phyloP scores from a whole-genome alignment of 2,113 vertebrate species.

The Pedetes capensis region DNA sequence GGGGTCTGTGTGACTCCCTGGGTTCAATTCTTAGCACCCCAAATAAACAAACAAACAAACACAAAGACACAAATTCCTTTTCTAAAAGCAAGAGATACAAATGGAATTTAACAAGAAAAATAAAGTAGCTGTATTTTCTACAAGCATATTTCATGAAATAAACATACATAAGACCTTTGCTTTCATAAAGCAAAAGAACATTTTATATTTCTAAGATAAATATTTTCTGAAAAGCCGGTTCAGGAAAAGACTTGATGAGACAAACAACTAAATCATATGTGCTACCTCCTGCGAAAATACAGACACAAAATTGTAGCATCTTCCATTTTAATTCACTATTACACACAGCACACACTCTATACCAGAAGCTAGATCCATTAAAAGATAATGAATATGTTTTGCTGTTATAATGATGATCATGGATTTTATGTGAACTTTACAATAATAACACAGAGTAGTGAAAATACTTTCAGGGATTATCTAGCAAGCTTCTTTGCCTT shows the following conservation, averaged over 20 bases:
- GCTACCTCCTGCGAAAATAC: neutral
- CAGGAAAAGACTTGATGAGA: neutral
- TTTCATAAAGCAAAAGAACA: neutral
- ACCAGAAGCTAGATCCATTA: slow-evolving; percentile 9
- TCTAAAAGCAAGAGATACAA: neutral
- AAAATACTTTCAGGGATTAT: neutral
- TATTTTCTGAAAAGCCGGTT: neutral
- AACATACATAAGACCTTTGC: neutral
- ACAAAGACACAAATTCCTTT: neutral
- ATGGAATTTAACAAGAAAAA: neutral
- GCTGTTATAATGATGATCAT: neutral
- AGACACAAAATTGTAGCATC: neutral
- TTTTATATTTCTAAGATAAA: neutral
- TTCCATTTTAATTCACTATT: neutral
- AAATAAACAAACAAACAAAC: neutral
- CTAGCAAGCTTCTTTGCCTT: neutral
- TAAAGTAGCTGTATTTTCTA: neutral
- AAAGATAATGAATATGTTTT: slow-evolving; percentile 42
- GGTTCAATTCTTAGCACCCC: neutral
- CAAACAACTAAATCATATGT: neutral
- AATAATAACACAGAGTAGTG: neutral
- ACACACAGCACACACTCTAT: neutral
- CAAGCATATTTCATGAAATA: slow-evolving; percentile 6
- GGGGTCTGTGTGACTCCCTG: too few species aligned
- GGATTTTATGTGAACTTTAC: neutral